Base-by-base conservation (phyloP, 2,888 invertebrate species). In the Amiota minor region DNA sequence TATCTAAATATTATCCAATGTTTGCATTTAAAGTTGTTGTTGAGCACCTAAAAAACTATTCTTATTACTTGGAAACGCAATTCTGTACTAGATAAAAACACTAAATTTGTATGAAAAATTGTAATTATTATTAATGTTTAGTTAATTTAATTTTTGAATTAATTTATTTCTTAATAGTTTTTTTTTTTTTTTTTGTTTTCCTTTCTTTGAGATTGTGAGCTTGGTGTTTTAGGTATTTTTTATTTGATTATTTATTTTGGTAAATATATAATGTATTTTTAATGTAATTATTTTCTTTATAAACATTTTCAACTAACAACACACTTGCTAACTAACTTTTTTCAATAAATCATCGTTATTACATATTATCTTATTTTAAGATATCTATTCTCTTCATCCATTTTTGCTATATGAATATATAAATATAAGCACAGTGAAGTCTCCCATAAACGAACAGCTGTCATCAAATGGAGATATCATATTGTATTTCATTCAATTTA, bases 91-190 rank as follows among this genome's bases (percentile, higher is more conserved):
- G n/a, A 6, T 4, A 35, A 6, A 6, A 35, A 35, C 35, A 35
- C 35, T 35, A 6, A 35, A 35, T 35, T 35, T 35, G 2, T 35
- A 35, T 35, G 35, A 35, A 35, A 70, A 76, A 72, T 70, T 76
- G 75, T 59, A 16, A 35, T n/a, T 55, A 45, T 55, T 2, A 16
- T 47, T 14, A 11, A 11, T n/a, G 71, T 76, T 65, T 53, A 69
- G 55, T 76, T 76, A 46, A 56, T 74, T 11, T 75, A 72, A 70
- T 55, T 72, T 74, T 55, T 49, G 69, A 71, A 23, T 35, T 53
- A 56, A 47, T 14, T 74, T 50, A 9, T 10, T 23, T 16, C 14
- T 35, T 35, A 2, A 4, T 35, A 6, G 2, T n/a, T 18, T 59
- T 59, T 18, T 16, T 20, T 20, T 59, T n/a, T n/a, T n/a, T n/a